phyloP scores from a whole-genome alignment of 2,888 invertebrate genomes.

The Acronicta alni region DNA sequence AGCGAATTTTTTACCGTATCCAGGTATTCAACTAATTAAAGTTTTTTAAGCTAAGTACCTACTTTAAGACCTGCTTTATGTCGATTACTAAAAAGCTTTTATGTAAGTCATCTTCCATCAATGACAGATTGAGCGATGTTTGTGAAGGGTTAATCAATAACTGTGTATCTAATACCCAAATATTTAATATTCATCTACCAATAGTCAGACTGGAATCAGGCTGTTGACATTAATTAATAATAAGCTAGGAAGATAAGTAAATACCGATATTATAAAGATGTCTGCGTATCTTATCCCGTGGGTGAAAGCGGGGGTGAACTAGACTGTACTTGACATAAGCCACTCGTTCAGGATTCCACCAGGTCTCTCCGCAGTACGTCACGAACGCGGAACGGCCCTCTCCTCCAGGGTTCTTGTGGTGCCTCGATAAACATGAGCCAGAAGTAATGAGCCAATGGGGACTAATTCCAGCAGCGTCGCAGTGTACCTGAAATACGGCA shows the following conservation, averaged over 20 bases:
- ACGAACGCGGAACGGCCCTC: constrained; percentile 76
- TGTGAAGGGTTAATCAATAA: no score
- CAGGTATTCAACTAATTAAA: no score
- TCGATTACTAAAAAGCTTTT: no score
- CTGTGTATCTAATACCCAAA: no score
- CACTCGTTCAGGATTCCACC: constrained; percentile 75
- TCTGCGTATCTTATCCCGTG: constrained; percentile 63
- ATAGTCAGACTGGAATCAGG: no score
- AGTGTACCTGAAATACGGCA: constrained; percentile 69
- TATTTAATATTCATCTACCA: no score
- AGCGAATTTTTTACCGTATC: no score
- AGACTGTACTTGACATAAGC: constrained; percentile 77
- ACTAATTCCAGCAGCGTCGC: constrained; percentile 80
- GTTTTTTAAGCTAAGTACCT: no score
- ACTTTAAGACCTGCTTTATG: no score
- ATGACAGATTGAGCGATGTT: no score
- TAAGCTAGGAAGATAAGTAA: not conserved
- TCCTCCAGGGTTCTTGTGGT: constrained; percentile 60
- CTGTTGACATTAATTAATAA: not conserved
- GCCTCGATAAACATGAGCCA: constrained; percentile 77
- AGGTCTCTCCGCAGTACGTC: constrained; percentile 74
- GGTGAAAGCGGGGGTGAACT: constrained; percentile 75
- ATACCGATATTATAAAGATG: constrained; percentile 79
- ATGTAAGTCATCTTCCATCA: no score
- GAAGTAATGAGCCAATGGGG: constrained; percentile 79